Base-by-base conservation (phyloP, 2,888 invertebrate species). In the Aphrophora alni region DNA sequence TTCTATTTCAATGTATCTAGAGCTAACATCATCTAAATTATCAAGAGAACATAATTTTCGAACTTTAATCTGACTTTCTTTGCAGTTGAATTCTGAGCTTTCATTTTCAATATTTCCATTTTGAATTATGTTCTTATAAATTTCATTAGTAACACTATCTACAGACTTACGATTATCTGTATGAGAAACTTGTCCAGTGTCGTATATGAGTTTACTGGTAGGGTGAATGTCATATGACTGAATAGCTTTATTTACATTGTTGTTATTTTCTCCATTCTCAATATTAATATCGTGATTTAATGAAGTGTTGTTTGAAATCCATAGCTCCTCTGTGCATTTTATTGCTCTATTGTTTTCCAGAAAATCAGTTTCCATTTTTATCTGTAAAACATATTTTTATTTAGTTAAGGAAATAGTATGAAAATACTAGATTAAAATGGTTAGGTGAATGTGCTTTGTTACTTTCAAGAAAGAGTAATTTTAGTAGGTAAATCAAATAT, bases 311-410 rank as follows among this genome's bases (percentile, higher is more conserved):
- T 86, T 86, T 33, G 84, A 82, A 80, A 85, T 85, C 86, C 86
- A 87, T 5, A 86, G 80, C 80, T 87, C 86, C 59, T 86, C 86
- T 71, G 82, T 80, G 24, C 85, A 85, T 77, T 85, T 84, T 75
- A 86, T 77, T 21, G 86, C 86, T 28, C 84, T 86, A 59, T 85
- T 85, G 68, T 85, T 81, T 8, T 86, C 86, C 25, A 86, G 73
- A 24, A 86, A 85, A 12, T 85, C 86, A 14, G 68, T 81, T 8
- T 70, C 82, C 5, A 59, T 21, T 59, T 59, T 59, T 12, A 21
- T 21, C 59, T 59, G 59, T 21, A 21, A 69, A 12, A 26, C 2
- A 24, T 21, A 68, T 24, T 21, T 68, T 68, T 5, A 12, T 7
- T 68, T 68, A 24, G 10, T 68, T 21, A 68, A 68, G 68, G 14